A percentile compares a stretch with the other conserved stretches of the same genome.
These are phyloP conservation scores for Dusona sp. DNA, from an alignment of 2,888 invertebrate genomes.

Conservation along the genomic window DNA sequence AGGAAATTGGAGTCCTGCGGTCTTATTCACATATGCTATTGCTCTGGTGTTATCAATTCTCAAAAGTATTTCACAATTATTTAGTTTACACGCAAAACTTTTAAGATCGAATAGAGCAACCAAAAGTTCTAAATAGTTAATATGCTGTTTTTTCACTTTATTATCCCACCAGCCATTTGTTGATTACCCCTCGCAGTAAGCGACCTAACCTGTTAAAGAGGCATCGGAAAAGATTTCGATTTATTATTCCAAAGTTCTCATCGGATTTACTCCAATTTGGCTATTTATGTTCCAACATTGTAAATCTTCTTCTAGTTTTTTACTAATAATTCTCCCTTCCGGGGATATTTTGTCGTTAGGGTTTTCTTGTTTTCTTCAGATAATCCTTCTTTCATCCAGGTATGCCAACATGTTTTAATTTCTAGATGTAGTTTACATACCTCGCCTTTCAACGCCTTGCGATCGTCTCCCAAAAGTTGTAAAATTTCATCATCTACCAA, in stretches of 20 bases:
- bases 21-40: constrained; percentile 33
- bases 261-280: too few species aligned
- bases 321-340: constrained; percentile 49
- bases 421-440: constrained; percentile 59
- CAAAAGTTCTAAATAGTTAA: too few species aligned
- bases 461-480: constrained; percentile 64
- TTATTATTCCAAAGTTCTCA: too few species aligned
- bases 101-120: neutral
- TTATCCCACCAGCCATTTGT: too few species aligned
- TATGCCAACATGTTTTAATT: constrained; percentile 73
- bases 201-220: too few species aligned
- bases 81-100: constrained; percentile 17
- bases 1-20: constrained; percentile 3
- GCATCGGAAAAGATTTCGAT: too few species aligned
- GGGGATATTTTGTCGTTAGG: constrained; percentile 51
- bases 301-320: too few species aligned
- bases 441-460: constrained; percentile 25
- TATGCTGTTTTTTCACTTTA: too few species aligned
- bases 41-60: constrained; percentile 37
- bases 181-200: too few species aligned
- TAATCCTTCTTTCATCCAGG: constrained; percentile 76
- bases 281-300: too few species aligned
- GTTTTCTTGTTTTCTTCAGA: constrained; percentile 62
- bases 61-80: constrained; percentile 10
- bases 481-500: too few species aligned